Percentiles rank a stretch among this genome's conserved stretches.
These are phyloP conservation scores for Tethya wilhelma DNA, from an alignment of 37 sponge, comb jelly and placozoan genomes.

Conservation along the genomic window DNA sequence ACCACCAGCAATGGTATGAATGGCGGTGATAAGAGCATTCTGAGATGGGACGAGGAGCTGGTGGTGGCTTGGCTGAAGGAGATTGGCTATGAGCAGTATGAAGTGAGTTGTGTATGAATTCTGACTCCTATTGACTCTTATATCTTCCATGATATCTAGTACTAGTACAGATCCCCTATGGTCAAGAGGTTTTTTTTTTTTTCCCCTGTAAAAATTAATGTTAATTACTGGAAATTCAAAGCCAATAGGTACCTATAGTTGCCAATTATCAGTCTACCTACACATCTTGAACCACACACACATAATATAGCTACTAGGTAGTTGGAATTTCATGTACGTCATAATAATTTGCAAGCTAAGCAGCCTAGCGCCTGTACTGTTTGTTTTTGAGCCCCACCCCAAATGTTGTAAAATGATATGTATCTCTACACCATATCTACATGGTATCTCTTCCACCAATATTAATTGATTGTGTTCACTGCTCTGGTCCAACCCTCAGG, in stretches of 20 bases:
- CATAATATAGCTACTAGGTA: background rate
- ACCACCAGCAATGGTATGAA: too few species aligned
- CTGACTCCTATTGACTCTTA: background rate
- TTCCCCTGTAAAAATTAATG: constrained; percentile 34
- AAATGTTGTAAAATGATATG: background rate
- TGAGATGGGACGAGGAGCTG: constrained; percentile 28
- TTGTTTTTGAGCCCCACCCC: too few species aligned
- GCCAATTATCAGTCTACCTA: too few species aligned
- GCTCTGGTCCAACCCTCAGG: constrained; percentile 1
- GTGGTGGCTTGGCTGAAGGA: constrained; percentile 36
- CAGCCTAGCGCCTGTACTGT: background rate
- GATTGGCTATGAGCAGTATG: constrained; percentile 18
- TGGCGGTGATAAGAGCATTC: background rate
- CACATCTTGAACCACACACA: too few species aligned
- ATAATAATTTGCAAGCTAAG: background rate
- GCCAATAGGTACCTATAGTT: too few species aligned
- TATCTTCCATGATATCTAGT: constrained; percentile 7
- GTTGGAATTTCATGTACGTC: background rate
- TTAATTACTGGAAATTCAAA: constrained; percentile 64
- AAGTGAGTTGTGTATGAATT: background rate
- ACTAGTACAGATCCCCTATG: background rate
- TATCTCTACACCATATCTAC: too few species aligned
- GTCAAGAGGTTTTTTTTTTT: background rate
- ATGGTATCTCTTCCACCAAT: too few species aligned
- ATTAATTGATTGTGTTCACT: background rate